Evolutionary conservation across 2,797 vertebrate species (phyloP), one percentile per base, ranked within the genome.

Genomic region (Triplophysa bombifrons): DNA sequence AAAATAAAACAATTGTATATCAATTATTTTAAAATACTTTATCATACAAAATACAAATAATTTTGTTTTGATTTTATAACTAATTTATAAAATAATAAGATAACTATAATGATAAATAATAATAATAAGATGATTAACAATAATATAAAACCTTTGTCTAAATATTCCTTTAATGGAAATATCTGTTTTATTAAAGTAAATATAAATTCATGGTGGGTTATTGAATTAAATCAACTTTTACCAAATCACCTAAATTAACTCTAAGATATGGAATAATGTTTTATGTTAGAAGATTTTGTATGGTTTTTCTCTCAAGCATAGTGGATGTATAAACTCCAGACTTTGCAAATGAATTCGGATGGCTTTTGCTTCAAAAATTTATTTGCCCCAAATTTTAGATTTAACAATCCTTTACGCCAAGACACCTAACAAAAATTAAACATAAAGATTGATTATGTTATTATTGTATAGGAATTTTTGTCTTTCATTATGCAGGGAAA

Each of bases 401-500:
- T 50, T 70, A 17, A 16, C 4, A 1, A 22, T 60, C 22, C 44
- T 34, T 77, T 78, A 55, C 25, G 19, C 25, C 34, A 46, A 34
- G 53, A 34, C 41, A 34, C 41, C 27, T 55, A 30, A 22, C 38
- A 60, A 77, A 69, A 69, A 60, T 50, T 60, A 25, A 58, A 25
- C 9, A 68, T 34, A 20, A 70, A 78, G 75, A 68, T 34, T 63
- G 50, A 66, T 78, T 9, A 25, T 61, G 25, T 61, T 78, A 56
- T 65, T 78, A 71, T 78, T 56, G 68, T 50, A 60, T 22, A n/a
- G 68, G 75, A 41, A n/a, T 70, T 78, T 38, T 22, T 41, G 34
- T 55, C 16, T 70, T 74, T 80, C 50, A 50, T 72, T 44, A 30
- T 17, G 48, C 51, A 51, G 55, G 56, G n/a, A 69, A 50, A 78